Conservation (phyloP, 2,797 vertebrate genomes). For the Myotis vivesi region DNA sequence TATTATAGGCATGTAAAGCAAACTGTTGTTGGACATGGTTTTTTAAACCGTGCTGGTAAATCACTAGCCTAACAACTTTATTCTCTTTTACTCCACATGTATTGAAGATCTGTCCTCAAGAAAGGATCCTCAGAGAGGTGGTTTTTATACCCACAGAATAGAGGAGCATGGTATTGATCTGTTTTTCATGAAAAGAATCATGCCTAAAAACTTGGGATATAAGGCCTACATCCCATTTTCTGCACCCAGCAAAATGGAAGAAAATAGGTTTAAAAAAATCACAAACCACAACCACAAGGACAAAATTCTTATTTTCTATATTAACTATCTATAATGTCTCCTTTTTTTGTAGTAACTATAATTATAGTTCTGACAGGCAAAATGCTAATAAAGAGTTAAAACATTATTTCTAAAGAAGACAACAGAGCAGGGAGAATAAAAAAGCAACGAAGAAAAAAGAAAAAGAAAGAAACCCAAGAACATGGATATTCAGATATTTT, state of each 20-base stretch:
- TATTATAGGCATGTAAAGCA: slow-evolving; percentile 40
- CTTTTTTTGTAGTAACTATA: background rate
- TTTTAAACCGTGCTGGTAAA: slow-evolving; percentile 36
- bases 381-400: background rate
- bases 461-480: background rate
- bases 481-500: too few species aligned
- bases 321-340: background rate
- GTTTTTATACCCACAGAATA: background rate
- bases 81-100: slow-evolving; percentile 36
- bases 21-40: background rate
- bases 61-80: slow-evolving; percentile 53
- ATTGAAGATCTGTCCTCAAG: slow-evolving; percentile 42
- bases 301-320: background rate
- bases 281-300: background rate
- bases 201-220: background rate
- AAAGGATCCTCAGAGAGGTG: background rate
- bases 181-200: slow-evolving; percentile 15
- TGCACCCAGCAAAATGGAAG: background rate
- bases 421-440: background rate
- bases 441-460: background rate
- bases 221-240: background rate
- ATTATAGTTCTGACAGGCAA: background rate
- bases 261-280: background rate
- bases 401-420: background rate
- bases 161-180: slow-evolving; percentile 9